Conservation (phyloP, 2,888 invertebrate species). For the Antitype chi region DNA sequence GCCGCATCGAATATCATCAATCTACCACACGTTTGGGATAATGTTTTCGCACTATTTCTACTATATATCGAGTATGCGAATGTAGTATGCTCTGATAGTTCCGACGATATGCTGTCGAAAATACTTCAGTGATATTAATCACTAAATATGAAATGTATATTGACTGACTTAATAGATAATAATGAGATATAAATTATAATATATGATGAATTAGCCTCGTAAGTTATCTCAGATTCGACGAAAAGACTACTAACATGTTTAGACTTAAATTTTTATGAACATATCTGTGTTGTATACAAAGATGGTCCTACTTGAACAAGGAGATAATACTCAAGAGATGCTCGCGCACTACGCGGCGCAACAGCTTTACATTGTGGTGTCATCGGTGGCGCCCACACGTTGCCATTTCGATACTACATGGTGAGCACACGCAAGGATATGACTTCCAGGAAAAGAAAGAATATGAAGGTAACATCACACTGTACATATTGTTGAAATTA, state of each 20-base stretch:
- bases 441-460: conserved; percentile 39
- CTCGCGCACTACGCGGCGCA: conserved; percentile 62
- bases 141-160: conserved; percentile 83
- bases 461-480: conserved; percentile 60
- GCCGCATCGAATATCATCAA: conserved; percentile 72
- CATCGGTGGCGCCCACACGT: conserved; percentile 7
- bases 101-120: conserved; percentile 81
- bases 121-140: conserved; percentile 85
- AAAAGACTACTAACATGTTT: conserved; percentile 89
- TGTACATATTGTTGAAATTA: conserved; percentile 54
- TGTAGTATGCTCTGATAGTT: conserved; percentile 67
- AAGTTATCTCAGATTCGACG: conserved; percentile 90
- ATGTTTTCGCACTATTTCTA: conserved; percentile 83
- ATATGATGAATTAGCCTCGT: conserved; percentile 85
- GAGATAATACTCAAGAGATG: conserved; percentile 85
- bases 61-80: conserved; percentile 68
- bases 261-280: conserved; percentile 89
- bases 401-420: conserved; percentile 32
- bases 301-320: conserved; percentile 84
- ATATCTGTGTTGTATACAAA: conserved; percentile 89
- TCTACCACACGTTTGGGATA: conserved; percentile 60
- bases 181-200: conserved; percentile 83
- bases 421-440: conserved; percentile 40
- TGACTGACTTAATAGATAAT: conserved; percentile 88
- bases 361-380: conserved; percentile 21